phyloP scores from a whole-genome alignment of 2,113 vertebrate genomes.

The Rhinolophus ferrumequinum region DNA sequence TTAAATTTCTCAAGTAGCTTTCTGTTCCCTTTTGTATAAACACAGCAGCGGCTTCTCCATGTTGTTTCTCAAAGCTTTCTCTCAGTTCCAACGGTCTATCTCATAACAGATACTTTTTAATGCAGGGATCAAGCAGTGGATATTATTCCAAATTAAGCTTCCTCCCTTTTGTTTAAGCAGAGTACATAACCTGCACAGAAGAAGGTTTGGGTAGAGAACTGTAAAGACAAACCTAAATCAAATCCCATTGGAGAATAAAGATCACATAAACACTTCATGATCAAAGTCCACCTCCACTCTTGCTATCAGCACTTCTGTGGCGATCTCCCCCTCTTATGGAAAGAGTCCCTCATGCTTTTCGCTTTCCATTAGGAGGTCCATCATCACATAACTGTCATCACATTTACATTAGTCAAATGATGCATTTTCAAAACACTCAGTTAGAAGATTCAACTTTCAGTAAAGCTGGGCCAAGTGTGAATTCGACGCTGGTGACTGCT shows the following conservation, averaged over 20 bases:
- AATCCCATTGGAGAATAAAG: background rate
- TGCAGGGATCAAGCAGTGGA: background rate
- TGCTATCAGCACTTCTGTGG: background rate
- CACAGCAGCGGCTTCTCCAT: too few relatives aligned
- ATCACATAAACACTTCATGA: rapidly evolving
- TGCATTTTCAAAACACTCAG: background rate
- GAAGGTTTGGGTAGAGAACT: background rate
- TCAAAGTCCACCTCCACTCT: too few relatives aligned
- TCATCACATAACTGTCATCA: background rate
- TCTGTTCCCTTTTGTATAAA: background rate
- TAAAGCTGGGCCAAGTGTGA: background rate
- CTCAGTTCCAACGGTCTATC: too few relatives aligned
- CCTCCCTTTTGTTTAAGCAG: background rate
- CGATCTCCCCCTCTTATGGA: background rate
- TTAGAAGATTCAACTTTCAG: background rate
- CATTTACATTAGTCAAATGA: background rate
- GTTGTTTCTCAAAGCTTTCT: background rate
- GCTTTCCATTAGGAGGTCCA: background rate
- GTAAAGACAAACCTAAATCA: background rate
- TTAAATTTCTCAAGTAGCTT: background rate
- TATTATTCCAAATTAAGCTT: too few relatives aligned
- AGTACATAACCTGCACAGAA: background rate
- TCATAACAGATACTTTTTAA: too few relatives aligned
- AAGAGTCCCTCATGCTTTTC: background rate
- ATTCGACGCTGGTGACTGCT: background rate